These are phyloP conservation scores for Epinephelus coioides DNA, from an alignment of 2,797 vertebrate species.

Conservation along the genomic window DNA sequence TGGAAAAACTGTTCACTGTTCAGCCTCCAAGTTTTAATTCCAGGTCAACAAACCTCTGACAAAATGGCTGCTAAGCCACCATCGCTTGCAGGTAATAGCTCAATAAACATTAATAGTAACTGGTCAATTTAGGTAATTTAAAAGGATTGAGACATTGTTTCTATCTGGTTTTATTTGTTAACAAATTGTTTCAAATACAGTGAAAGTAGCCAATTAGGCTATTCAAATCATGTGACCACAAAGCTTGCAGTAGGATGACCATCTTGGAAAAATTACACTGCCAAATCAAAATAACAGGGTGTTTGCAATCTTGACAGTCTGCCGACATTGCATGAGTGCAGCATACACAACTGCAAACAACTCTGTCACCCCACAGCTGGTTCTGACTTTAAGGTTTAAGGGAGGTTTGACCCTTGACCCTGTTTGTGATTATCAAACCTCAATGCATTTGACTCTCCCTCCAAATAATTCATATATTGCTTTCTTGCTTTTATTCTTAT, in stretches of 20 bases:
- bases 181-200: too few species aligned
- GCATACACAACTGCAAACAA: not conserved
- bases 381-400: not conserved
- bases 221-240: not conserved
- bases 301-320: not conserved
- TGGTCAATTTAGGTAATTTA: not conserved
- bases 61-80: too few species aligned
- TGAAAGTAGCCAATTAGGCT: too few species aligned
- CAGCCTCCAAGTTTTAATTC: too few species aligned
- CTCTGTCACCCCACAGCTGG: not conserved
- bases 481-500: not conserved
- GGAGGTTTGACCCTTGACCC: not conserved
- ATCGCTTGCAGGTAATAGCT: too few species aligned
- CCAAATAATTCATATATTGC: not conserved
- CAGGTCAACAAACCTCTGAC: too few species aligned
- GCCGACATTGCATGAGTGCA: too few species aligned
- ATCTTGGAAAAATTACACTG: not conserved
- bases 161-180: too few species aligned
- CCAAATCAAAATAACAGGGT: too few species aligned
- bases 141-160: too few species aligned
- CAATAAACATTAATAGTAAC: too few species aligned
- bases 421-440: not conserved
- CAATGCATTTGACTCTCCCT: not conserved
- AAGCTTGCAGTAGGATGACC: not conserved
- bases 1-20: too few species aligned